Evolutionary conservation across 2,888 invertebrate genomes (phyloP).

Genomic region (Cryptocephalus primarius): DNA sequence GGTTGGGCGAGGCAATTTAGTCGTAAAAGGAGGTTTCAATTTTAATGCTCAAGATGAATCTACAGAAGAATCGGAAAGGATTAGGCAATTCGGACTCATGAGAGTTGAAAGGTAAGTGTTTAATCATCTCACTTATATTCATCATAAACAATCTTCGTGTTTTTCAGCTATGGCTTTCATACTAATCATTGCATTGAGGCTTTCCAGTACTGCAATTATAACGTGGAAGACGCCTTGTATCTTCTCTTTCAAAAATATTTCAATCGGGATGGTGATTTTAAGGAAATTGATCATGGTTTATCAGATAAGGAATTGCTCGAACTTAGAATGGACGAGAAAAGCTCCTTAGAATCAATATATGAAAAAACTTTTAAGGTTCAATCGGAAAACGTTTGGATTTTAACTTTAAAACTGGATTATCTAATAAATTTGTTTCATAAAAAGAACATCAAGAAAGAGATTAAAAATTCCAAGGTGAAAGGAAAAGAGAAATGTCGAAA

Average conservation of each 20-base stretch:
- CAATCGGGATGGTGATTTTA: slow-evolving; percentile 28
- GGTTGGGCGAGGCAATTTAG: slow-evolving; percentile 64
- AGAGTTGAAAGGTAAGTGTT: slow-evolving; percentile 56
- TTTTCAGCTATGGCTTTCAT: slow-evolving; percentile 59
- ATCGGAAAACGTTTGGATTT: slow-evolving; percentile 61
- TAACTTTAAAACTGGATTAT: slow-evolving; percentile 57
- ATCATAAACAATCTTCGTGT: slow-evolving; percentile 3
- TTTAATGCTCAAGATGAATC: slow-evolving; percentile 52
- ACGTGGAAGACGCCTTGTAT: slow-evolving; percentile 61
- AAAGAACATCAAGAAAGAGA: slow-evolving; percentile 32
- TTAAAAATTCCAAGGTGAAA: slow-evolving; percentile 24
- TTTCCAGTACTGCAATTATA: slow-evolving; percentile 51
- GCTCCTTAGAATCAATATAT: slow-evolving; percentile 67
- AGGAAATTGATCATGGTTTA: slow-evolving; percentile 33
- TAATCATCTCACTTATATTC: no score
- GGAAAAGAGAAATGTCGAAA: slow-evolving; percentile 54
- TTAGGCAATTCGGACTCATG: slow-evolving; percentile 58
- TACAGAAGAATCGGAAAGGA: slow-evolving; percentile 49
- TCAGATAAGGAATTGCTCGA: slow-evolving; percentile 47
- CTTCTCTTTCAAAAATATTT: slow-evolving; percentile 64
- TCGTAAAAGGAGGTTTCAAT: slow-evolving; percentile 62
- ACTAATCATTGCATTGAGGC: slow-evolving; percentile 65
- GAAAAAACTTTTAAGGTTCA: slow-evolving; percentile 57
- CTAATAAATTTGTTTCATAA: slow-evolving; percentile 40
- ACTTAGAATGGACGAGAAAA: slow-evolving; percentile 60